These are phyloP conservation scores for Scaptomyza flava DNA, from an alignment of 2,888 invertebrate species.

Conservation along the genomic window DNA sequence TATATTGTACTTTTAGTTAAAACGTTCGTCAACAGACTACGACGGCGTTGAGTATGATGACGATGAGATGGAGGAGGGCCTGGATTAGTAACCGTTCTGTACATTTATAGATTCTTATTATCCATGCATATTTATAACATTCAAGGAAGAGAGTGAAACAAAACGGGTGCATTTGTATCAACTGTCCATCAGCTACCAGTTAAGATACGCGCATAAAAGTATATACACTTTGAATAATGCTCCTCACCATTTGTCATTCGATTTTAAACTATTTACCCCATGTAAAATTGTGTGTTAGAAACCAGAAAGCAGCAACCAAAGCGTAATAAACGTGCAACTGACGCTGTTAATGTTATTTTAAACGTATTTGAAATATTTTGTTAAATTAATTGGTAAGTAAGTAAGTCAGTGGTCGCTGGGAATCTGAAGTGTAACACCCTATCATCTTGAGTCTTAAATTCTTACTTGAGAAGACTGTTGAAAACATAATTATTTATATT, in stretches of 20 bases:
- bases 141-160: constrained; percentile 20
- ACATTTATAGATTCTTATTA: constrained; percentile 27
- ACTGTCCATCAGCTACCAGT: constrained; percentile 15
- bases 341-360: constrained; percentile 28
- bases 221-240: constrained; percentile 34
- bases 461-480: not conserved
- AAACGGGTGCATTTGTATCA: constrained; percentile 9
- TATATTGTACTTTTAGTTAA: constrained; percentile 51
- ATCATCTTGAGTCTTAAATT: too few relatives aligned
- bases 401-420: not conserved
- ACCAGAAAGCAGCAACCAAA: constrained; percentile 36
- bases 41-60: constrained; percentile 78
- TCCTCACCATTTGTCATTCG: constrained; percentile 26
- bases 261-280: constrained; percentile 50
- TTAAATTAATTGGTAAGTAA: not conserved
- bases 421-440: not conserved
- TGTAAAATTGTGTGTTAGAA: constrained; percentile 52
- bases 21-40: constrained; percentile 66
- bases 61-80: constrained; percentile 76
- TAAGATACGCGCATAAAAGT: constrained; percentile 14
- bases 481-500: not conserved
- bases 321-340: constrained; percentile 39
- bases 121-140: constrained; percentile 50
- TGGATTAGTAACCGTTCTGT: constrained; percentile 57
- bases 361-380: constrained; percentile 7